A percentile compares a stretch with the other conserved stretches of the same genome.
These are phyloP conservation scores for Tokudaia muenninki DNA, from an alignment of 2,797 vertebrate species.

Conservation along the genomic window DNA sequence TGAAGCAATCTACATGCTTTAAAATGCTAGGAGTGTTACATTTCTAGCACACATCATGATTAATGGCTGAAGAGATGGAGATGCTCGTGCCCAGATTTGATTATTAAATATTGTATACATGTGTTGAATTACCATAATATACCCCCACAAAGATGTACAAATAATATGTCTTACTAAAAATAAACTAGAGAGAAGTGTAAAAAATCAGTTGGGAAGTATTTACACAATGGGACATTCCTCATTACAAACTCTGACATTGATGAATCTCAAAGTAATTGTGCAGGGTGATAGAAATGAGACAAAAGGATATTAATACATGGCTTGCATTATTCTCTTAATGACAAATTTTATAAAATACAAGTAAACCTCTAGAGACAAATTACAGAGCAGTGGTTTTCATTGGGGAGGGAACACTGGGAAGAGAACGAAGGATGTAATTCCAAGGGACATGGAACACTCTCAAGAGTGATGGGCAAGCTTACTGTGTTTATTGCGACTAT, in stretches of 20 bases:
- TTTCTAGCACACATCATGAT: neutral
- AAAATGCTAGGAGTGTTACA: neutral
- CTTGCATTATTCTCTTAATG: neutral
- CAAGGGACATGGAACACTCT: neutral
- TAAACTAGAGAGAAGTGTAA: neutral
- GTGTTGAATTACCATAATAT: neutral
- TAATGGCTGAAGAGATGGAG: neutral
- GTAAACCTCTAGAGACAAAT: neutral
- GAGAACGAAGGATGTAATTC: neutral
- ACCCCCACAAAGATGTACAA: neutral
- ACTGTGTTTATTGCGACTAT: no score
- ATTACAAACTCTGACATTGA: neutral
- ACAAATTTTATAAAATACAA: neutral
- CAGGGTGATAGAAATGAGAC: neutral
- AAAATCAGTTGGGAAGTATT: neutral
- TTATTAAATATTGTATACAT: slow-evolving; percentile 1
- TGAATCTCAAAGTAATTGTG: neutral
- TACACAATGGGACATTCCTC: neutral
- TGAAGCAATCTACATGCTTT: neutral
- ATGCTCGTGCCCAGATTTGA: neutral
- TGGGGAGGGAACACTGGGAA: neutral
- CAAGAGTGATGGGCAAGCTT: neutral
- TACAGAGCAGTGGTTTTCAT: neutral
- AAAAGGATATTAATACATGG: neutral
- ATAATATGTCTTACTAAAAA: slow-evolving; percentile 9